These are phyloP conservation scores for Leuciscus idus DNA, from an alignment of 2,113 vertebrate species.

Conservation along the genomic window DNA sequence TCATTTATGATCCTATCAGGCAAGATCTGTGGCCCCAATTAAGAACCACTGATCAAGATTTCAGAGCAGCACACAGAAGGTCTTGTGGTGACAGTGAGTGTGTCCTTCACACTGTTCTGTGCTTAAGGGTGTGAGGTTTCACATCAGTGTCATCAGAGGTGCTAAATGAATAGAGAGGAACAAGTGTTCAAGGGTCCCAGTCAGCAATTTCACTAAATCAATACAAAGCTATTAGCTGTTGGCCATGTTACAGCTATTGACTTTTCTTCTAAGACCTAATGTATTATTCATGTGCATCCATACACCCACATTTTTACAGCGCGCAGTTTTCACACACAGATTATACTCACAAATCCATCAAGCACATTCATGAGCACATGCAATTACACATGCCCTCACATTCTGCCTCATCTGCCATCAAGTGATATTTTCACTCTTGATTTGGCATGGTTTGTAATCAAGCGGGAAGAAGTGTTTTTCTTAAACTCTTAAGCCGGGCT, in stretches of 20 bases:
- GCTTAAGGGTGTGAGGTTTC: conserved; percentile 61
- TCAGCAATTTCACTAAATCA: conserved; percentile 70
- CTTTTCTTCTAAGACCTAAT: conserved; percentile 62
- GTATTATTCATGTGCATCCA: conserved; percentile 67
- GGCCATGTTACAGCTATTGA: conserved; percentile 71
- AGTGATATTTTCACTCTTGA: not conserved
- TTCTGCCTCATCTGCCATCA: not conserved
- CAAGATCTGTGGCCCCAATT: not conserved
- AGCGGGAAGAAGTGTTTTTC: not conserved
- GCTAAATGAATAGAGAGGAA: conserved; percentile 68
- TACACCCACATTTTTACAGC: conserved; percentile 10
- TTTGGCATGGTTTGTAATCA: not conserved
- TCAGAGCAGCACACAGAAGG: not conserved
- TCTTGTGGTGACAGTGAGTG: conserved; percentile 37
- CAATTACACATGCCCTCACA: not conserved
- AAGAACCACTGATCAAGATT: conserved; percentile 1
- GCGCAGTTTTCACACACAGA: not conserved
- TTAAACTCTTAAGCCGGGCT: too few relatives aligned
- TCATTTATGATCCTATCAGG: not conserved
- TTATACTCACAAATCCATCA: conserved; percentile 7
- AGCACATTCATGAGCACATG: not conserved
- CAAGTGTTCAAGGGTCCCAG: conserved; percentile 68
- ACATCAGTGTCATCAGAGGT: conserved; percentile 66
- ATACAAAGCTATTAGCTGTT: conserved; percentile 73
- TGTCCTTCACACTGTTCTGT: conserved; percentile 66